Percentiles rank a stretch among this genome's conserved stretches.
These are phyloP conservation scores for Cheilosia scutellata DNA, from an alignment of 2,888 invertebrate genomes.

Conservation along the genomic window DNA sequence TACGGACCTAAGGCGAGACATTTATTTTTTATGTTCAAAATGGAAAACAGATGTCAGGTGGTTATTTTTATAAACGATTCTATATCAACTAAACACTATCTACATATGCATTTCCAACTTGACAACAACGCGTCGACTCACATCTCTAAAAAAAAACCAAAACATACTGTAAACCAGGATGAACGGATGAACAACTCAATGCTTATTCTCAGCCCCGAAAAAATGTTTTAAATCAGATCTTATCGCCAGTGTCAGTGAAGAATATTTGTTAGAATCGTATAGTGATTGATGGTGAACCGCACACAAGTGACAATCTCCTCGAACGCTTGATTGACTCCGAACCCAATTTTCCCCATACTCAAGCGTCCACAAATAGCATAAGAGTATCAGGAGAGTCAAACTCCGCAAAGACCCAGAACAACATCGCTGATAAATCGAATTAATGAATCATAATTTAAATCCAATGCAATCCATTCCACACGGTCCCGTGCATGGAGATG, in stretches of 20 bases:
- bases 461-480: slow-evolving; percentile 60
- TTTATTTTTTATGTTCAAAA: too few species aligned
- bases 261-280: slow-evolving; percentile 35
- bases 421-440: slow-evolving; percentile 74
- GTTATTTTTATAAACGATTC: too few species aligned
- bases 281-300: slow-evolving; percentile 70
- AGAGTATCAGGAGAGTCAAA: background rate
- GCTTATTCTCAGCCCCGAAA: slow-evolving; percentile 37
- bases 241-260: slow-evolving; percentile 16
- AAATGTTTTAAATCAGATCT: slow-evolving; percentile 8
- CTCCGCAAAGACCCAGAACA: slow-evolving; percentile 44
- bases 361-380: slow-evolving; percentile 1
- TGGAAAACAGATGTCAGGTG: too few species aligned
- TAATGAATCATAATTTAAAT: slow-evolving; percentile 76
- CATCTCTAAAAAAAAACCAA: too few species aligned
- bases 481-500: slow-evolving; percentile 17
- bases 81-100: too few species aligned
- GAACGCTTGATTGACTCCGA: slow-evolving; percentile 73
- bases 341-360: slow-evolving; percentile 41
- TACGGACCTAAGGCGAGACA: too few species aligned
- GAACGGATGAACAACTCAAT: slow-evolving; percentile 7
- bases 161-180: background rate
- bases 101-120: too few species aligned
- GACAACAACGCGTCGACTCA: too few species aligned
- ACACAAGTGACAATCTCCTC: slow-evolving; percentile 71